Conservation (phyloP, 2,888 invertebrate genomes). For the Macropis europaea region DNA sequence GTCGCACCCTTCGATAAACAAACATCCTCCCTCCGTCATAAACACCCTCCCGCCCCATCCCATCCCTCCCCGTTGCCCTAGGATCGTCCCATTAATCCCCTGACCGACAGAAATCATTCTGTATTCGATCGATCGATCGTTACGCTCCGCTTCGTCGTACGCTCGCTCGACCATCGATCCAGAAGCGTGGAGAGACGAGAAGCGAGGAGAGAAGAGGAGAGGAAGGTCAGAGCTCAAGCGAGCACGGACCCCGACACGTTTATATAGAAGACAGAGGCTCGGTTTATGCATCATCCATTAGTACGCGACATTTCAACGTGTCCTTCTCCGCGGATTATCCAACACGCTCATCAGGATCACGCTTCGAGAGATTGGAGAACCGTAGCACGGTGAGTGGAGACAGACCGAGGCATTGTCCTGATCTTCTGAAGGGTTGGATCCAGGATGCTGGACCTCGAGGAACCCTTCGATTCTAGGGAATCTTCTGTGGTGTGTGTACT, state of each 20-base stretch:
- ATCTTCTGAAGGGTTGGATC: no score
- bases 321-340: not conserved
- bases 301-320: slow-evolving; percentile 2
- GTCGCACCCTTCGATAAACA: slow-evolving; percentile 32
- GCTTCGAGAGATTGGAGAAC: no score
- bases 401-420: no score
- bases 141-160: not conserved
- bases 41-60: not conserved
- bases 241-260: slow-evolving; percentile 1
- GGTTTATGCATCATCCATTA: slow-evolving; percentile 32
- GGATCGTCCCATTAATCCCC: slow-evolving; percentile 26
- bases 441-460: no score
- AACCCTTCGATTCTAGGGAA: no score
- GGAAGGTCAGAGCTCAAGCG: slow-evolving; percentile 44
- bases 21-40: slow-evolving; percentile 10
- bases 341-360: no score
- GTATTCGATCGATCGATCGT: not conserved
- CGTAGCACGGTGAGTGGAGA: no score
- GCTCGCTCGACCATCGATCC: no score
- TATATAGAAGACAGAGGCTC: slow-evolving; percentile 26
- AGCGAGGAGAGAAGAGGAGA: not conserved
- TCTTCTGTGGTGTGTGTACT: no score
- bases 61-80: no score
- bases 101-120: slow-evolving; percentile 32
- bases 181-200: not conserved